phyloP scores from a whole-genome alignment of 2,113 vertebrate species.

The Symphodus melops region DNA sequence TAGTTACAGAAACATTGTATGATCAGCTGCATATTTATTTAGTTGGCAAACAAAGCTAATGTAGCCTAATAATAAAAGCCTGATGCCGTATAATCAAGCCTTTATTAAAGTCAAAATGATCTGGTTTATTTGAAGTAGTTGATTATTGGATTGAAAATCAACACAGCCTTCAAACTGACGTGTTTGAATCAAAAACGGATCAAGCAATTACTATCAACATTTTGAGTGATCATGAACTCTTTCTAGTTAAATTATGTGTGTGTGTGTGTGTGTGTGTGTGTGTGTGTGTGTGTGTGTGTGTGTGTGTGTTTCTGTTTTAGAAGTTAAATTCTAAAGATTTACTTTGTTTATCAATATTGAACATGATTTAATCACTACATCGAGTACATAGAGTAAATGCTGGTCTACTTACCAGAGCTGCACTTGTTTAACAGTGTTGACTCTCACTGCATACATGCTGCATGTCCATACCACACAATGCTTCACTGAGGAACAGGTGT shows the following conservation, averaged over 20 bases:
- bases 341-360: too few species aligned
- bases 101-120: neutral
- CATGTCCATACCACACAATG: slow-evolving; percentile 20
- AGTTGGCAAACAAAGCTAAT: neutral
- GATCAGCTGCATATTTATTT: neutral
- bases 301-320: too few species aligned
- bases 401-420: slow-evolving; percentile 43
- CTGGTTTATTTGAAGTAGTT: neutral
- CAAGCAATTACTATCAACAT: too few species aligned
- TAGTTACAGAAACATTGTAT: neutral
- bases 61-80: neutral
- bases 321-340: too few species aligned
- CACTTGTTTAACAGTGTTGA: slow-evolving; percentile 17
- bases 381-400: neutral
- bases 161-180: neutral
- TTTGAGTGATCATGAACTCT: neutral
- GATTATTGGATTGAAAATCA: neutral
- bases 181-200: too few species aligned
- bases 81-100: neutral
- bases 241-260: neutral
- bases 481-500: slow-evolving; percentile 1
- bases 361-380: too few species aligned
- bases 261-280: neutral
- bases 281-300: neutral
- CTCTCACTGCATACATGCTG: slow-evolving; percentile 22